Evolutionary conservation across 2,888 invertebrate species (phyloP), one percentile per base, ranked within the genome.

Genomic region (Hemaris fuciformis): DNA sequence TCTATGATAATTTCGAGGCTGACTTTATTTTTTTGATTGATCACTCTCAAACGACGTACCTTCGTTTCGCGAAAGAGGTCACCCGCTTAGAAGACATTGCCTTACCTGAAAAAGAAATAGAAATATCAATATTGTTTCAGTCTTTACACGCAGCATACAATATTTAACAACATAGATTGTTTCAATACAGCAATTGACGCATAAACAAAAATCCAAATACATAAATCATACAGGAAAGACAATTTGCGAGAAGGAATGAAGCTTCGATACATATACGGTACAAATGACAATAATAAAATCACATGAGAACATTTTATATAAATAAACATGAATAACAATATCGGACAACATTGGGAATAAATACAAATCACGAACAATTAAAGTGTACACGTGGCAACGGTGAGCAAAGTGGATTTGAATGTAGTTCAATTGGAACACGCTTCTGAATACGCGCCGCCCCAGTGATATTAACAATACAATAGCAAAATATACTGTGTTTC

Each of bases 71-170:
- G 69, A 84, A 83, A 76, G 77, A 75, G 79, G 87, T 85, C 85
- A 86, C 85, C 80, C 89, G 88, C 83, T 88, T 90, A 77, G 88
- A 87, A 88, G 89, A 81, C 92, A 90, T 91, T 86, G 87, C 80
- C 90, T 91, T 91, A 91, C 91, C 91, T 91, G 92, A 74, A 91
- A 91, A 76, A 87, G 80, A 85, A 84, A 82, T 75, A 82, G 72
- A 4, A 53, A 10, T 20, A 34, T 53, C 27, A 53, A 53, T 53
- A 53, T 53, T 45, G 22, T 7, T 18, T 8, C 7, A 25, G 23
- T 53, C 27, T 53, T 38, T 25, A 53, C 18, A 18, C n/a, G 23
- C 4, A 46, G 23, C n/a, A 25, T 25, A n/a, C 6, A 6, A 5
- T 25, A 25, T 23, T 5, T 13, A 25, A 22, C 10, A 20, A 20